phyloP scores from a whole-genome alignment of 2,888 invertebrate genomes.

The Cephus pulcher region DNA sequence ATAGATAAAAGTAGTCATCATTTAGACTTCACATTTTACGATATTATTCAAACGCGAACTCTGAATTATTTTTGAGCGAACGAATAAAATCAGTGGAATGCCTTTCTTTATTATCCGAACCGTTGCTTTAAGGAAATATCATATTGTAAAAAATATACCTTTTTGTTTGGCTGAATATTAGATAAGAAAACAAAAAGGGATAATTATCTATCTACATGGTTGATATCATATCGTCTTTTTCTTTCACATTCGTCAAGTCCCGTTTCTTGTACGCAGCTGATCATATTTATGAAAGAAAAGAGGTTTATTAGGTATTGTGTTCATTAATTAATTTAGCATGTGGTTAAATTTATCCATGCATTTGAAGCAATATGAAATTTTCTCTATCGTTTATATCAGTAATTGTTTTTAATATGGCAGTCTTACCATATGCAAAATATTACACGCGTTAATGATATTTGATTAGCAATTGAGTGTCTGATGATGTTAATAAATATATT shows the following conservation, averaged over 20 bases:
- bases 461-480: not conserved
- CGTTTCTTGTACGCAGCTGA: not conserved
- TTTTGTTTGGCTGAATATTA: not conserved
- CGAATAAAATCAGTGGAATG: not conserved
- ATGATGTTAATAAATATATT: not conserved
- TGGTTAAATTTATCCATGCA: too few relatives aligned
- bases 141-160: not conserved
- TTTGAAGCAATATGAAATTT: too few relatives aligned
- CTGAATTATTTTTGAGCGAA: not conserved
- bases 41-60: not conserved
- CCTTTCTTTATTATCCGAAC: not conserved
- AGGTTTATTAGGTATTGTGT: not conserved
- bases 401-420: too few relatives aligned
- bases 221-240: not conserved
- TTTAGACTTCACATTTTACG: not conserved
- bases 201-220: not conserved
- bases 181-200: not conserved
- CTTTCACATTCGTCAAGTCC: not conserved
- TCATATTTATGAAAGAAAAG: not conserved
- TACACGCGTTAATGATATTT: too few relatives aligned
- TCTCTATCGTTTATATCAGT: too few relatives aligned
- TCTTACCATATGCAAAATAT: too few relatives aligned
- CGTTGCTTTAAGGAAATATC: not conserved
- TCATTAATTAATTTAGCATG: not conserved
- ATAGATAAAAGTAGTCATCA: slow-evolving; percentile 3